Base-by-base conservation (phyloP, 1,140 invertebrate species). In the Drosophila insularis region DNA sequence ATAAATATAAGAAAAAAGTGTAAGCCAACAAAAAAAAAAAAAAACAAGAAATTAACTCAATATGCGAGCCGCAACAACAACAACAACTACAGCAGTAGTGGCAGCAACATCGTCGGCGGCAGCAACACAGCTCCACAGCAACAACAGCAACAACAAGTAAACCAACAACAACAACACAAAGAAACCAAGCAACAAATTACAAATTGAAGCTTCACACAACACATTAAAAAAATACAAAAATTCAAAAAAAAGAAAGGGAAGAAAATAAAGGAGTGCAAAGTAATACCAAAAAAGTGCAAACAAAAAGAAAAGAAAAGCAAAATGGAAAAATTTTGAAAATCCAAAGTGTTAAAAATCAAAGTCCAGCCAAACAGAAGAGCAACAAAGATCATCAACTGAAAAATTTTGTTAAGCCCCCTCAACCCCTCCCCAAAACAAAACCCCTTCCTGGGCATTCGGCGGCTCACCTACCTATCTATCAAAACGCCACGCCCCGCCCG, bases 401-500 rank as follows among this genome's bases (percentile, higher is more conserved):
- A 40, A 62, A 66, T 10, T 63, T 63, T 75, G 71, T 84, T 73
- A 77, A 56, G 27, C 59, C 27, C 62, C 61, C 64, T 46, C 67
- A 54, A 61, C 74, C 74, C 73, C 58, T n/a, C n/a, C 63, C 64
- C 27, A 27, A 27, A 21, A 27, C 0, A 6, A 37, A 37, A 35
- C 58, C 68, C 75, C 79, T 81, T 35, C 10, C 77, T 37, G 35
- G 35, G 35, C 35, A 13, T 3, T 11, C 3, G 35, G 11, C 59
- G 76, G 64, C 19, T 7, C 6, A 17, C 43, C 43, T 21, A 50
- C 19, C 43, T 50, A 46, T 46, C 32, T 10, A 35, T 11, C 14
- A 46, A 46, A 40, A 40, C 27, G 27, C 27, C 11, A 40, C 11
- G 39, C 17, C 43, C 17, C 35, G 19, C 5, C 39, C 58, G 64